phyloP scores from a whole-genome alignment of 1,140 invertebrate species.

The Cepaea nemoralis region DNA sequence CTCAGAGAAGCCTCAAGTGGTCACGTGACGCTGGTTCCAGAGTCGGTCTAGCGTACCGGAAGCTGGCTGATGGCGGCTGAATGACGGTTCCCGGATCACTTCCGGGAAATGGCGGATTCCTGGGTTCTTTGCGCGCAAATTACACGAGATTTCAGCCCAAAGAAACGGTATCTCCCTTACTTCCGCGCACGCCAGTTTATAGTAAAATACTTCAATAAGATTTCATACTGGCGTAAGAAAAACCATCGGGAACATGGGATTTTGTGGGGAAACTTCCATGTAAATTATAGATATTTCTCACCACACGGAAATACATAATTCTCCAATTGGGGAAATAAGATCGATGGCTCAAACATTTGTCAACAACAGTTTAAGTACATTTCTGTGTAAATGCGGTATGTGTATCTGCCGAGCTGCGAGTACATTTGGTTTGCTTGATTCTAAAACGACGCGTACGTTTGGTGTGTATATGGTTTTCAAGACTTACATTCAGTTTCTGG shows the following conservation, averaged over 20 bases:
- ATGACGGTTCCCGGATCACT: conserved; percentile 21
- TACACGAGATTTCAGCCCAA: conserved; percentile 30
- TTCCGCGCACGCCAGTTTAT: background rate
- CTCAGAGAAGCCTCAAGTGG: conserved; percentile 23
- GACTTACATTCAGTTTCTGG: too few species aligned
- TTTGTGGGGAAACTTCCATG: background rate
- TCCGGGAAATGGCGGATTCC: conserved; percentile 6
- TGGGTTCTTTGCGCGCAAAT: conserved; percentile 30
- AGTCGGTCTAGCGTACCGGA: conserved; percentile 8
- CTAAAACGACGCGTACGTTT: too few species aligned
- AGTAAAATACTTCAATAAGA: background rate
- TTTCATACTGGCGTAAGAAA: background rate
- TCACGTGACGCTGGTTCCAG: conserved; percentile 36
- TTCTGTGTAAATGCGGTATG: too few species aligned
- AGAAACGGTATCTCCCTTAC: background rate
- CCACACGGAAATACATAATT: too few species aligned
- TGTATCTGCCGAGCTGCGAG: too few species aligned
- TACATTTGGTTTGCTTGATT: too few species aligned
- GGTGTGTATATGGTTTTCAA: too few species aligned
- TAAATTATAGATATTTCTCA: too few species aligned
- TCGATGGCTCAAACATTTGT: too few species aligned
- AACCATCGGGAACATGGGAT: background rate
- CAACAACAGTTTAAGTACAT: too few species aligned
- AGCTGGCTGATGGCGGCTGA: conserved; percentile 27
- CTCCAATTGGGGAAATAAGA: too few species aligned